Conservation (phyloP, 2,888 invertebrate species). For the Trachelus stipa region DNA sequence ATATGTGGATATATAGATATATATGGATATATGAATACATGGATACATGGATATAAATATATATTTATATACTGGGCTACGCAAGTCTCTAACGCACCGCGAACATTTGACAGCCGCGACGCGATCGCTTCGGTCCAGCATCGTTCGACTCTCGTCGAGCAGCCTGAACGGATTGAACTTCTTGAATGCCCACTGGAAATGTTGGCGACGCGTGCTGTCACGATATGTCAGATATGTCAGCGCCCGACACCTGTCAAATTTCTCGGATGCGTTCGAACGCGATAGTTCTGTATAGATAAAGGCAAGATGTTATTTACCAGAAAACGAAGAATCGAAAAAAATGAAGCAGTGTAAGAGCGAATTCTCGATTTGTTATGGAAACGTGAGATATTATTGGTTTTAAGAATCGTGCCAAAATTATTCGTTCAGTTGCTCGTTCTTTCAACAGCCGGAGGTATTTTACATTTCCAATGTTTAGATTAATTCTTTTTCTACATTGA, state of each 20-base stretch:
- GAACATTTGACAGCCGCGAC: background rate
- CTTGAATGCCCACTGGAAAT: background rate
- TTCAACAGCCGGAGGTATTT: slow-evolving; percentile 31
- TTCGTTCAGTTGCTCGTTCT: slow-evolving; percentile 41
- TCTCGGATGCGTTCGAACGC: background rate
- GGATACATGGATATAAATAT: slow-evolving; percentile 30
- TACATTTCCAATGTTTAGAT: slow-evolving; percentile 23
- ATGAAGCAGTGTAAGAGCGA: background rate
- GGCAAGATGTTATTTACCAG: slow-evolving; percentile 25
- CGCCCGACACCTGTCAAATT: background rate
- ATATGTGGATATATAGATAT: slow-evolving; percentile 43
- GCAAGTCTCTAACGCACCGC: slow-evolving; percentile 30
- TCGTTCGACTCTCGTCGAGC: too few species aligned
- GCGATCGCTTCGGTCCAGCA: background rate
- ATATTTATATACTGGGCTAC: slow-evolving; percentile 40
- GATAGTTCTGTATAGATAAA: slow-evolving; percentile 18
- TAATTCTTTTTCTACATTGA: slow-evolving; percentile 40
- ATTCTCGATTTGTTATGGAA: background rate
- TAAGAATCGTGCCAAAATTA: slow-evolving; percentile 62
- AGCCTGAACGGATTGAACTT: background rate
- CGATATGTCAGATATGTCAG: background rate
- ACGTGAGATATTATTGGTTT: slow-evolving; percentile 42
- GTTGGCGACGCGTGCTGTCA: background rate
- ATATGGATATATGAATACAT: slow-evolving; percentile 31
- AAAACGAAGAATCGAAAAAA: slow-evolving; percentile 15